Conservation (phyloP, 1,140 invertebrate genomes). For the Cydia amplana region DNA sequence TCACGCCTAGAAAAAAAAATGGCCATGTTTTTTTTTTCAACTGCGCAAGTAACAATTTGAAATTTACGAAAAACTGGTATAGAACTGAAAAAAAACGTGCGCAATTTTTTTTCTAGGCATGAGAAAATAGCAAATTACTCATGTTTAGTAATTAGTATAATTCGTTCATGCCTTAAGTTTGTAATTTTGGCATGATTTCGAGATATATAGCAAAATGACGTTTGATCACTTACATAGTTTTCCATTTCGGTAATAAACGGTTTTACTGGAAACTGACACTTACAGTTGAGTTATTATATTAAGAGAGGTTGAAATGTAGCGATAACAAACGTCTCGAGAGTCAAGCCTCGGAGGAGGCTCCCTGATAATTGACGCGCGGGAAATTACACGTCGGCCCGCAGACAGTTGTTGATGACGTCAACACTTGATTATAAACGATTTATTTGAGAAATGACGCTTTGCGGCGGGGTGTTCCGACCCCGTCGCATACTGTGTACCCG, state of each 20-base stretch:
- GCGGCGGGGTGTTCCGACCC: constrained; percentile 14
- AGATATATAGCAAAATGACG: too few species aligned
- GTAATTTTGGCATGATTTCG: too few species aligned
- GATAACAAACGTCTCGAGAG: constrained; percentile 66
- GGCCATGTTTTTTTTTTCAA: too few species aligned
- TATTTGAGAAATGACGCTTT: constrained; percentile 62
- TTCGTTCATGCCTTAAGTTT: too few species aligned
- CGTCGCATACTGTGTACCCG: constrained; percentile 25
- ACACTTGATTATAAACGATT: constrained; percentile 79
- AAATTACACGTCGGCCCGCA: constrained; percentile 75
- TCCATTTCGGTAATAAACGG: neutral
- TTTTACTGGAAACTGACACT: neutral
- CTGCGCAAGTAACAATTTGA: too few species aligned
- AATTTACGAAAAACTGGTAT: too few species aligned
- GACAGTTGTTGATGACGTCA: constrained; percentile 79
- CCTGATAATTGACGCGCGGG: constrained; percentile 76
- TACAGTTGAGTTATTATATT: neutral
- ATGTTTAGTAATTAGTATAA: too few species aligned
- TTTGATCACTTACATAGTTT: too few species aligned
- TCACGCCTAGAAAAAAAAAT: too few species aligned
- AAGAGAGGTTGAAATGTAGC: constrained; percentile 50
- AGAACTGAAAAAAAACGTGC: too few species aligned
- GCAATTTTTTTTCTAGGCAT: too few species aligned
- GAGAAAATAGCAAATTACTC: too few species aligned
- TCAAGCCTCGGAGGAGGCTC: constrained; percentile 55